phyloP scores from a whole-genome alignment of 1,140 invertebrate species.

The Philopotamus ludificatus region DNA sequence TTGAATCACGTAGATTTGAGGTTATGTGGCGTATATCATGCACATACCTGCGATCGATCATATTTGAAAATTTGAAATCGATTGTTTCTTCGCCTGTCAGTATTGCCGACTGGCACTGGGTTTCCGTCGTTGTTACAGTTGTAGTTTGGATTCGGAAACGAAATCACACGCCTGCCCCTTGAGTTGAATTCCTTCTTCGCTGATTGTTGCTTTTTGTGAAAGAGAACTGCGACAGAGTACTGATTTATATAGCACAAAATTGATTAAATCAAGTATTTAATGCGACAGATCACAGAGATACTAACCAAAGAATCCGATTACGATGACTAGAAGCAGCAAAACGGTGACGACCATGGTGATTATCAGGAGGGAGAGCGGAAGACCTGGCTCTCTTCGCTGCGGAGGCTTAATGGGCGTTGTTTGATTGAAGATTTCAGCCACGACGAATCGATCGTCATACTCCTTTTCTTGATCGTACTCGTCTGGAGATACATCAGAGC shows the following conservation, averaged over 20 bases:
- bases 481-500: conserved; percentile 36
- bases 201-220: conserved; percentile 42
- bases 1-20: too few relatives aligned
- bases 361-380: conserved; percentile 25
- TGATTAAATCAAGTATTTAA: background rate
- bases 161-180: conserved; percentile 50
- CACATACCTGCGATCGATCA: conserved; percentile 54
- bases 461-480: conserved; percentile 41
- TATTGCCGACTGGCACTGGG: conserved; percentile 37
- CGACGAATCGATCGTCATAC: conserved; percentile 35
- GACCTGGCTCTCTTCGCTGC: conserved; percentile 26
- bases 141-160: conserved; percentile 56
- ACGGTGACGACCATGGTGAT: conserved; percentile 26
- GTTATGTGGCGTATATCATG: too few relatives aligned
- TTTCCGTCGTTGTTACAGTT: conserved; percentile 44
- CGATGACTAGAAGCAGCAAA: conserved; percentile 20
- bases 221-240: conserved; percentile 19
- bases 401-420: conserved; percentile 21
- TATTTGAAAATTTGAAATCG: conserved; percentile 55
- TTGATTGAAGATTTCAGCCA: conserved; percentile 33
- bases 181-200: conserved; percentile 48
- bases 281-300: conserved; percentile 12
- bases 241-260: background rate
- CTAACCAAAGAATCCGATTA: conserved; percentile 34
- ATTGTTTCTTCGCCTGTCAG: conserved; percentile 46